Evolutionary conservation across 1,140 invertebrate genomes (phyloP).

Genomic region (Euglossa dilemma): DNA sequence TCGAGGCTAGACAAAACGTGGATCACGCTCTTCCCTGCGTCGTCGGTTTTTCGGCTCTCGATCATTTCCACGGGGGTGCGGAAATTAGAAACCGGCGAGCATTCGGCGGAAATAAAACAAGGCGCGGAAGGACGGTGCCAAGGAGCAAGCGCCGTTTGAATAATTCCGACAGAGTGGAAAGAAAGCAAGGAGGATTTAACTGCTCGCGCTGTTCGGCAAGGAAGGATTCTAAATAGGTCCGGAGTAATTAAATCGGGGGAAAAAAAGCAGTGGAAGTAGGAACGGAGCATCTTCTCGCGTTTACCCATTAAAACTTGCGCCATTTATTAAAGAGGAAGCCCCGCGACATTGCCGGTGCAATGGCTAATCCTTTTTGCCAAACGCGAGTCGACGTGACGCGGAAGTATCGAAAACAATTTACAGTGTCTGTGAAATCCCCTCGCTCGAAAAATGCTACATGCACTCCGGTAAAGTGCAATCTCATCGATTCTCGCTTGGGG

Average conservation of each 20-base stretch:
- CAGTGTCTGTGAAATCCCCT: not conserved
- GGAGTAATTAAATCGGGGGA: constrained; percentile 6
- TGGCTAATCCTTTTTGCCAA: not conserved
- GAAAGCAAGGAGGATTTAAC: constrained; percentile 3
- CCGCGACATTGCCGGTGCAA: not conserved
- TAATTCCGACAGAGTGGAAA: not conserved
- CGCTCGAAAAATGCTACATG: not conserved
- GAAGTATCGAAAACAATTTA: constrained; percentile 5
- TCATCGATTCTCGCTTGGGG: not conserved
- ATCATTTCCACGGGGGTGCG: not conserved
- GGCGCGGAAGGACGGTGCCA: not conserved
- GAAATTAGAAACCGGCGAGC: no score
- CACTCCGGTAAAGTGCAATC: not conserved
- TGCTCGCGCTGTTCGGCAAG: not conserved
- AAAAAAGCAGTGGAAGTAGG: not conserved
- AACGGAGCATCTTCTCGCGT: no score
- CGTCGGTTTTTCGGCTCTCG: not conserved
- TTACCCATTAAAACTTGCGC: not conserved
- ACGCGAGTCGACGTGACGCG: not conserved
- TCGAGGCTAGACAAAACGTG: no score
- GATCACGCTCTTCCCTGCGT: not conserved
- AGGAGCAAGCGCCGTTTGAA: not conserved
- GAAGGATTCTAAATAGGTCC: not conserved
- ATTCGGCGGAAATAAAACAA: not conserved
- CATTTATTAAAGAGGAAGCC: not conserved